A percentile compares a stretch with the other conserved stretches of the same genome.
These are phyloP conservation scores for Neostethus bicornis DNA, from an alignment of 2,797 vertebrate genomes.

Conservation along the genomic window DNA sequence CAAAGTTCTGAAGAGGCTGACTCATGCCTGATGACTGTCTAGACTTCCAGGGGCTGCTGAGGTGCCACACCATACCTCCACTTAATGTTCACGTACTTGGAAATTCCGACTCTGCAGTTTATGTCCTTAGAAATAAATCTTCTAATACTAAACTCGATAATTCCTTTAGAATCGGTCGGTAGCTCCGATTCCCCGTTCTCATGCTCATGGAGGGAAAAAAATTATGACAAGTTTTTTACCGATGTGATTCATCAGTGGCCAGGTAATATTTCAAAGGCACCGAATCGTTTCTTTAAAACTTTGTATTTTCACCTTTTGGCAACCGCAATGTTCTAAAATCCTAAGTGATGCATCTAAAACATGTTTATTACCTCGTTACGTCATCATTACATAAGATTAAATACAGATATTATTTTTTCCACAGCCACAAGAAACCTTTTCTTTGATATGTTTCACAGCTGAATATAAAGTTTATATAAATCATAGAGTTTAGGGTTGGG, in stretches of 20 bases:
- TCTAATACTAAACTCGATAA: constrained; percentile 1
- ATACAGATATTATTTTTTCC: too few species aligned
- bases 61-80: constrained; percentile 1
- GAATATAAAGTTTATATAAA: too few species aligned
- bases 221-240: too few species aligned
- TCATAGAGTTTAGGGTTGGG: too few species aligned
- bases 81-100: constrained; percentile 7
- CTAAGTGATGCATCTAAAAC: too few species aligned
- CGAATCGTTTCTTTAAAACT: too few species aligned
- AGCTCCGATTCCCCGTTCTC: background rate
- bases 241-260: constrained; percentile 1
- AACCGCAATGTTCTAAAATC: too few species aligned
- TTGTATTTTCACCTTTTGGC: too few species aligned
- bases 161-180: background rate
- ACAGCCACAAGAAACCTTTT: too few species aligned
- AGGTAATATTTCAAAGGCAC: background rate
- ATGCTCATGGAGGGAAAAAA: background rate
- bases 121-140: background rate
- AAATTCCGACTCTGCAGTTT: constrained; percentile 20
- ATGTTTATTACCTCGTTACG: too few species aligned
- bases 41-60: constrained; percentile 22
- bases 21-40: constrained; percentile 17
- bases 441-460: too few species aligned
- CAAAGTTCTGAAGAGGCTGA: background rate
- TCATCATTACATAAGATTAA: too few species aligned